Evolutionary conservation across 2,113 vertebrate genomes (phyloP), one percentile per base, ranked within the genome.

Genomic region (Brachypteracias leptosomus): DNA sequence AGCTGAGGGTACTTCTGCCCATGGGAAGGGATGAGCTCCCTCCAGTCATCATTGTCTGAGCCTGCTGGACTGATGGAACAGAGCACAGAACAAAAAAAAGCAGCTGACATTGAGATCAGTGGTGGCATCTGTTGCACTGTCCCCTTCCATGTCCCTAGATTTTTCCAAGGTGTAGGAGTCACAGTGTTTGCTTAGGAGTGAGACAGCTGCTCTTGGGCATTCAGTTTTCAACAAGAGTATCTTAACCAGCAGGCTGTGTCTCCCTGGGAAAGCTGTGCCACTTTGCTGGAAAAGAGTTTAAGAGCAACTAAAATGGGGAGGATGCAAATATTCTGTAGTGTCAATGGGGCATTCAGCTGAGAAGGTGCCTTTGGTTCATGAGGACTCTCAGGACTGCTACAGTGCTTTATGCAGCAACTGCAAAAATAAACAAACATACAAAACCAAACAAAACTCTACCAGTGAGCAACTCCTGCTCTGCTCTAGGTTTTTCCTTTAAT

Each of bases 191-290:
- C 58, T 71, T 79, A 72, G 28, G 49, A 89, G 38, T 21, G 33
- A 5, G 18, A 40, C 25, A 55, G 14, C 13, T 51, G 33, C 13
- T 44, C 24, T 44, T 0, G 0, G 35, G 17, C 25, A 57, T 38
- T 74, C 63, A 31, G 28, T 51, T 93, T 68, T 35, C 84, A 68
- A 7, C 22, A 62, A 57, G 8, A 52, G 5, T 2, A 2, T 70
- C 31, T 61, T 40, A 38, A 74, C 61, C 71, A 49, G 29, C 15
- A 66, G 46, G 16, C 18, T 85, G 38, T 33, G 51, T 29, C 2
- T 70, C 46, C 47, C 47, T 47, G 13, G 29, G 25, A 16, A 70
- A 91, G 61, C 42, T 84, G n/a, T 91, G 28, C 26, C 29, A 46
- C 29, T 33, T 75, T 59, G 38, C 31, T 57, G 35, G 59, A 61